Conservation (phyloP, 2,113 vertebrate genomes). For the Ctenomys sociabilis region DNA sequence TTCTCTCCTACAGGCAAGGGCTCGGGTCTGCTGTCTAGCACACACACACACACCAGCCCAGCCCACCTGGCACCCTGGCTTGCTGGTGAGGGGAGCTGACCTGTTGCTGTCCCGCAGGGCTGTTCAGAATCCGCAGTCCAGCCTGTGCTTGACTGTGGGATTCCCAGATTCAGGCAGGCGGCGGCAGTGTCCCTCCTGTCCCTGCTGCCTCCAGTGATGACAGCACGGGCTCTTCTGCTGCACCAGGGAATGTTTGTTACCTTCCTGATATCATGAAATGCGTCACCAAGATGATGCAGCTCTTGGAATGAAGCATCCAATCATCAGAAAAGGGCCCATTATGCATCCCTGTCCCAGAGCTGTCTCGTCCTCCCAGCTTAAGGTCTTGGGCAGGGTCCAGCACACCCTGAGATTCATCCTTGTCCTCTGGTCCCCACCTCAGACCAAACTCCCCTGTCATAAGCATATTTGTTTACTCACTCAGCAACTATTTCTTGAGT, state of each 20-base stretch:
- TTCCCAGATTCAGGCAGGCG: neutral
- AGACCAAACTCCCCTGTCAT: neutral
- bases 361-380: neutral
- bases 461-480: neutral
- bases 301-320: slow-evolving; percentile 1
- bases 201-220: neutral
- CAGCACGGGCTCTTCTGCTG: neutral
- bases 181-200: neutral
- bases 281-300: neutral
- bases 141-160: neutral
- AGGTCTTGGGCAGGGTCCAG: neutral
- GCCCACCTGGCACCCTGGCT: too few species aligned
- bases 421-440: neutral
- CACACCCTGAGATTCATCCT: neutral
- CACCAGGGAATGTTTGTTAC: neutral
- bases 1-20: neutral
- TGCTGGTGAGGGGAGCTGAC: neutral
- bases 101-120: neutral
- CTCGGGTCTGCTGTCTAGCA: neutral
- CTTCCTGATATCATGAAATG: slow-evolving; percentile 48
- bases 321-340: neutral
- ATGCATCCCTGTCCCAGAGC: neutral
- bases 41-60: neutral
- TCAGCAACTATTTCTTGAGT: neutral
- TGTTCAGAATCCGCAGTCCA: neutral